phyloP scores from a whole-genome alignment of 92 coral and sea anemone genomes.

The Metridium senile region DNA sequence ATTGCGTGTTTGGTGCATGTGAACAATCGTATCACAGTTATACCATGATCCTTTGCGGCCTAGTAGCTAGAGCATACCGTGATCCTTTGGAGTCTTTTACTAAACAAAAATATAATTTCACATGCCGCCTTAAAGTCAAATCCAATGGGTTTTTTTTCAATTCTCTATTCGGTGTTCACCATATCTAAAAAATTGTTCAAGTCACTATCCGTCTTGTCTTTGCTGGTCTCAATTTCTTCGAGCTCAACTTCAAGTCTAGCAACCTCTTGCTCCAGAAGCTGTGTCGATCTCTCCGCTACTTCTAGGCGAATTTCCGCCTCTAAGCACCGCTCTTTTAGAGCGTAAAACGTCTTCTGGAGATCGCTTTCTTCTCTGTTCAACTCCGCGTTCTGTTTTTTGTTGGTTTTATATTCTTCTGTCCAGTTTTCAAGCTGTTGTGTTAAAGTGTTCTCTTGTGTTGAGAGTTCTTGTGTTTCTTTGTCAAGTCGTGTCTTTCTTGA shows the following conservation, averaged over 20 bases:
- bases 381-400: neutral
- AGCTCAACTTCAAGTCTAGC: constrained; percentile 34
- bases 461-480: constrained; percentile 1
- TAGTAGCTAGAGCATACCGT: too few species aligned
- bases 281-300: constrained; percentile 42
- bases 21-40: too few species aligned
- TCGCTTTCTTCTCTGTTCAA: neutral
- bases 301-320: constrained; percentile 45
- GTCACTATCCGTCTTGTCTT: constrained; percentile 52
- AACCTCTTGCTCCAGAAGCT: constrained; percentile 29
- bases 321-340: constrained; percentile 35
- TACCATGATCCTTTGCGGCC: too few species aligned
- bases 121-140: neutral
- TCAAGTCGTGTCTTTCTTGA: constrained; percentile 4
- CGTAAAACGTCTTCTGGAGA: neutral
- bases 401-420: neutral
- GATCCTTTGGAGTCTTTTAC: constrained; percentile 9
- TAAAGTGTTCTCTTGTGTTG: neutral
- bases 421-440: neutral
- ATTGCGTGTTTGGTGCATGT: too few species aligned
- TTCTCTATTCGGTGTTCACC: neutral
- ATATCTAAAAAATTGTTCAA: constrained; percentile 31
- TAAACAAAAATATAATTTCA: neutral
- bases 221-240: constrained; percentile 31
- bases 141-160: too few species aligned